These are phyloP conservation scores for Cinara cedri DNA, from an alignment of 2,888 invertebrate species.

Conservation along the genomic window DNA sequence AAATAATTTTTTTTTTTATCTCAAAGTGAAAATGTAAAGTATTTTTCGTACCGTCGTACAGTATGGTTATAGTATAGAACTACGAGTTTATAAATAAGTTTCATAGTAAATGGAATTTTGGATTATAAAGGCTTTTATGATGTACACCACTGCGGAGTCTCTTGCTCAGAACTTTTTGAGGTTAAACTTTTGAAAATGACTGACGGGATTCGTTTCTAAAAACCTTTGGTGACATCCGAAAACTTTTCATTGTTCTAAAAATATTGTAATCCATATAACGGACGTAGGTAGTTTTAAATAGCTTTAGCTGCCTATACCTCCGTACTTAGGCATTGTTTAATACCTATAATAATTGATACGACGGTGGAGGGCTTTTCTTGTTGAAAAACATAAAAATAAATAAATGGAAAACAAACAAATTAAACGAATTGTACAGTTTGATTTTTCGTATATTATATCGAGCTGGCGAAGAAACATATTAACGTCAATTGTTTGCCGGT, in stretches of 20 bases:
- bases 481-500: slow-evolving; percentile 41
- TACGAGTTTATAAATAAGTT: slow-evolving; percentile 12
- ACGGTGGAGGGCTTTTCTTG: no score
- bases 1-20: neutral
- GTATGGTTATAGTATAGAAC: neutral
- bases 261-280: neutral
- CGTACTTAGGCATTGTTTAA: neutral
- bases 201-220: slow-evolving; percentile 7
- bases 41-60: neutral
- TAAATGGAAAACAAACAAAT: neutral
- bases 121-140: slow-evolving; percentile 8
- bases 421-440: neutral
- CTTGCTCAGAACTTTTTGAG: slow-evolving; percentile 13
- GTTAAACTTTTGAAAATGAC: slow-evolving; percentile 41
- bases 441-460: neutral
- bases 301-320: neutral
- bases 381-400: slow-evolving; percentile 36
- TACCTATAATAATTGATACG: neutral
- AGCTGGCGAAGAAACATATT: slow-evolving; percentile 39
- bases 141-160: neutral
- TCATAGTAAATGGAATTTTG: slow-evolving; percentile 15
- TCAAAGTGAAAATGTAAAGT: neutral
- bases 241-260: slow-evolving; percentile 12
- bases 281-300: neutral
- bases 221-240: slow-evolving; percentile 23